Percentiles rank a stretch among this genome's conserved stretches.
These are phyloP conservation scores for Notamacropus eugenii DNA, from an alignment of 2,797 vertebrate species.

Conservation along the genomic window DNA sequence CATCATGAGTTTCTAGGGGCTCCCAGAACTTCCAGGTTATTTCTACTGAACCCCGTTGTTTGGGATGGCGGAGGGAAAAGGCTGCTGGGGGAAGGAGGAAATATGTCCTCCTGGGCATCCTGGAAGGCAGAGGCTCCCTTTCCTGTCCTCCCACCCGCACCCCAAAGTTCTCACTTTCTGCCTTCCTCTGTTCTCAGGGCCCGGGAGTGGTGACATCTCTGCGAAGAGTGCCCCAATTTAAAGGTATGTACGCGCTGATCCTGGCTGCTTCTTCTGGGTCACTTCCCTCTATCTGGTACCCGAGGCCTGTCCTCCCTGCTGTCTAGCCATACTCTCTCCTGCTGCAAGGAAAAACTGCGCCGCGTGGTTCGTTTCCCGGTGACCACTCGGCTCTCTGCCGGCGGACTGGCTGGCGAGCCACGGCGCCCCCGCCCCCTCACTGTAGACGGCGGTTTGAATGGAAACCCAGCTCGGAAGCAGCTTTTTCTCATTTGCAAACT, in stretches of 20 bases:
- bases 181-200: constrained; percentile 42
- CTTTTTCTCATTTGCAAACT: constrained; percentile 91
- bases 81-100: neutral
- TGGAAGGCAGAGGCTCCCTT: neutral
- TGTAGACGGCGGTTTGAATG: constrained; percentile 82
- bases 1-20: neutral
- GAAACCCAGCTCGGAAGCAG: constrained; percentile 86
- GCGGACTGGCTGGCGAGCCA: neutral
- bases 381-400: neutral
- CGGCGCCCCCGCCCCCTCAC: constrained; percentile 50
- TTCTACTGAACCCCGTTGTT: neutral
- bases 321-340: neutral
- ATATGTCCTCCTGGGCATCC: neutral
- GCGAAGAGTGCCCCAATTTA: constrained; percentile 30
- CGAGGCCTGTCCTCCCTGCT: neutral
- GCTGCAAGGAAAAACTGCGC: neutral
- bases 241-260: constrained; percentile 62
- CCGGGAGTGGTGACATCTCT: constrained; percentile 27
- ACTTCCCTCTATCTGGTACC: neutral
- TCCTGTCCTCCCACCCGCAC: neutral
- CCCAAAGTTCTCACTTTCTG: neutral
- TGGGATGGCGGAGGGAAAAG: neutral
- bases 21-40: neutral
- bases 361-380: neutral
- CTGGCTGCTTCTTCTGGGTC: neutral